Percentiles rank a stretch among this genome's conserved stretches.
Evolutionary conservation across 2,113 vertebrate genomes (phyloP).

Genomic region (Cromileptes altivelis): DNA sequence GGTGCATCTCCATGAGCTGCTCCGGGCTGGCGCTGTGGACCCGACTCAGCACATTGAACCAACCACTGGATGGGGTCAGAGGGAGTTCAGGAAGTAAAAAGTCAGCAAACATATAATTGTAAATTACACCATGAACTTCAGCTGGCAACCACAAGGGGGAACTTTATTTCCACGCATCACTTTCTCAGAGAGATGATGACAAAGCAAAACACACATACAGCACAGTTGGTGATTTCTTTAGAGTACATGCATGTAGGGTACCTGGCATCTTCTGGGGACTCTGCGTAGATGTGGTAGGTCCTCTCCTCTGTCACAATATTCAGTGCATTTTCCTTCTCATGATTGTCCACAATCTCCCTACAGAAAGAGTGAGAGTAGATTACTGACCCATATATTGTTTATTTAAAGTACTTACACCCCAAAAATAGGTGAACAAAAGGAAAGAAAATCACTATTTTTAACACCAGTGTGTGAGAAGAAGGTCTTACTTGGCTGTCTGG

Average conservation of each 20-base stretch:
- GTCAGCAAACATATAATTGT: constrained; percentile 55
- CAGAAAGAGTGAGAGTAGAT: constrained; percentile 29
- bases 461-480: not conserved
- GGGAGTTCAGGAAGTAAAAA: constrained; percentile 59
- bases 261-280: constrained; percentile 95
- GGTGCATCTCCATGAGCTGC: constrained; percentile 93
- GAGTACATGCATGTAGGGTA: constrained; percentile 59
- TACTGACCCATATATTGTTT: not conserved
- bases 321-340: constrained; percentile 95
- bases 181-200: constrained; percentile 6
- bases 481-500: constrained; percentile 87
- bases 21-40: constrained; percentile 90
- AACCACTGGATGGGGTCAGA: constrained; percentile 85
- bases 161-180: constrained; percentile 51
- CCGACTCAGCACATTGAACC: constrained; percentile 93
- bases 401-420: not conserved
- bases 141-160: constrained; percentile 68
- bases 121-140: constrained; percentile 52
- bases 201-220: constrained; percentile 16
- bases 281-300: constrained; percentile 93
- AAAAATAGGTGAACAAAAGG: not conserved
- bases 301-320: constrained; percentile 93
- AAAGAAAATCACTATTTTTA: not conserved
- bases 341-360: constrained; percentile 95
- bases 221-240: constrained; percentile 67